Conservation (phyloP, 1,140 invertebrate genomes). For the Pseudobourletiella spinata region DNA sequence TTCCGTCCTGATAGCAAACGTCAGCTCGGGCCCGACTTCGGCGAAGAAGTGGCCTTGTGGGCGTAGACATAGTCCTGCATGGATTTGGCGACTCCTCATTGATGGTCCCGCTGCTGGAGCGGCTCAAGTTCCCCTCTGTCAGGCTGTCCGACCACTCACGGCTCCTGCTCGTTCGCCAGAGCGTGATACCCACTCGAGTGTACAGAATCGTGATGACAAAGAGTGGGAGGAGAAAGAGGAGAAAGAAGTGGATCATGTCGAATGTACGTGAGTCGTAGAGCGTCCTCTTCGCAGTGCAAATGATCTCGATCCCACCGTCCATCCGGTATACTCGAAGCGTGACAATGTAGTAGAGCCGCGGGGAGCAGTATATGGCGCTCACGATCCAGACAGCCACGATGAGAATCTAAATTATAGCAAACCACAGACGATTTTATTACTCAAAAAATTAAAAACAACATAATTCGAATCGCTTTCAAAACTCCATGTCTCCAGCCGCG, state of each 20-base stretch:
- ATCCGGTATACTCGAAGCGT: constrained; percentile 45
- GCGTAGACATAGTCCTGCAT: no score
- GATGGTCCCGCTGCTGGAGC: neutral
- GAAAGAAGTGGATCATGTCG: constrained; percentile 63
- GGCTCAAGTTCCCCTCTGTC: neutral
- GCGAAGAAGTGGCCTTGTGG: neutral
- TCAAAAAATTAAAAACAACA: no score
- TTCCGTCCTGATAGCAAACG: neutral
- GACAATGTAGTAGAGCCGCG: constrained; percentile 62
- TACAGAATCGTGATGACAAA: constrained; percentile 62
- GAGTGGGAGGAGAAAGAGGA: constrained; percentile 63
- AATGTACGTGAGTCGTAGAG: constrained; percentile 64
- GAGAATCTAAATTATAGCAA: no score
- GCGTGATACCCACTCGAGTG: constrained; percentile 58
- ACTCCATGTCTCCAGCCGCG: no score
- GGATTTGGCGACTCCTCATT: neutral
- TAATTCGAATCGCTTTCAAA: no score
- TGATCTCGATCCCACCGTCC: constrained; percentile 53
- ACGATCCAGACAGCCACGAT: constrained; percentile 64
- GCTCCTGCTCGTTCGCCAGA: constrained; percentile 53
- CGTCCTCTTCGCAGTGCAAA: constrained; percentile 59
- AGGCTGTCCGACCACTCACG: neutral
- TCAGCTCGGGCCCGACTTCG: neutral
- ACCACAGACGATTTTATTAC: no score
- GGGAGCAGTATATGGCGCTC: constrained; percentile 62